Base-by-base conservation (phyloP, 2,113 vertebrate species). In the Pipra filicauda region DNA sequence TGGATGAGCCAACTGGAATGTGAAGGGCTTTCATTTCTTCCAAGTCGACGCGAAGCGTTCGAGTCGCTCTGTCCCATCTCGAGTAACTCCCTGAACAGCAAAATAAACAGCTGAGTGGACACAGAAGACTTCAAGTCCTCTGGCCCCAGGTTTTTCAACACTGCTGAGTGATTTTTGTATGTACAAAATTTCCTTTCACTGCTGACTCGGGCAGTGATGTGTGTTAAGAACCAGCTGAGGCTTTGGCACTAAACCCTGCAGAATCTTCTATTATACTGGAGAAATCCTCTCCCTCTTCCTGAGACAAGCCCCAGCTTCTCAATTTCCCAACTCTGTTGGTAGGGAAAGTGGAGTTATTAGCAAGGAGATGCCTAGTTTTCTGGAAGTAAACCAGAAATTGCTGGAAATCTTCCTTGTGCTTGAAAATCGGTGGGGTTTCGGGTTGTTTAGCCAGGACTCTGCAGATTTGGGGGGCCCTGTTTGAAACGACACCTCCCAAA, bases 201-300 rank as follows among this genome's bases (percentile, higher is more conserved):
- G 2, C 76, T 44, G 69, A 11, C 83, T 69, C 1, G 1, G 52
- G 75, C 85, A 41, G 67, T 33, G 81, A 54, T 78, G 19, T 20
- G 78, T 89, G 94, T 17, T 80, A 83, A 70, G 93, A 94, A 59
- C 82, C 93, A 88, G 85, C 91, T 86, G 93, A 90, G 93, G 15
- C 75, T 77, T 88, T 27, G 46, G 73, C 52, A 23, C 70, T 41
- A 39, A 86, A 74, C 43, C 76, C 57, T 6, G 4, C 61, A 13
- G 69, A 67, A 70, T 71, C 33, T 77, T 54, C 57, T 33, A 0
- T 67, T 62, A 3, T 1, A 44, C 3, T 24, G 71, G 62, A 81
- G 77, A 89, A 75, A 65, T 69, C 61, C 55, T 67, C 84, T 87
- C 35, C 44, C 24, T 61, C 16, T 81, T 46, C 70, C 49, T 28